A percentile compares a stretch with the other conserved stretches of the same genome.
These are phyloP conservation scores for Parnassius orleans DNA, from an alignment of 2,888 invertebrate genomes.

Conservation along the genomic window DNA sequence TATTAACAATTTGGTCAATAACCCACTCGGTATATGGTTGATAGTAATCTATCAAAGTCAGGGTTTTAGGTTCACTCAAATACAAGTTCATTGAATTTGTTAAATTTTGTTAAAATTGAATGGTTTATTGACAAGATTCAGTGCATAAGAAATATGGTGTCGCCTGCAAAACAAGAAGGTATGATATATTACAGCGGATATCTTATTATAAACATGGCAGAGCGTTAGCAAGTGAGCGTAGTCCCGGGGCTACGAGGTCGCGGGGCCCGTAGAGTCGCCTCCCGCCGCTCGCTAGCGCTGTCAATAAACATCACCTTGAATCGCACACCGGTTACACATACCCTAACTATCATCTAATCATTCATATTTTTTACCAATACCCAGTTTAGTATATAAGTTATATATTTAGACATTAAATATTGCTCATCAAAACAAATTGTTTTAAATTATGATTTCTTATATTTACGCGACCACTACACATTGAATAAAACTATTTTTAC, in stretches of 20 bases:
- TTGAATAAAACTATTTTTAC: too few species aligned
- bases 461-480: too few species aligned
- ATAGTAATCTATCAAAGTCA: too few species aligned
- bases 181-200: constrained; percentile 12
- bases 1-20: constrained; percentile 4
- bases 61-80: too few species aligned
- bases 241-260: constrained; percentile 22
- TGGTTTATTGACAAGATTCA: constrained; percentile 13
- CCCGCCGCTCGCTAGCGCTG: constrained; percentile 30
- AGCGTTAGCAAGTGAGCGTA: constrained; percentile 20
- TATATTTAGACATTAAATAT: too few species aligned
- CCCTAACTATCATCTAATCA: background rate
- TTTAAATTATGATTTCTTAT: too few species aligned
- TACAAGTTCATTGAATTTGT: too few species aligned
- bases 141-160: background rate
- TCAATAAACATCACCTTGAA: constrained; percentile 41
- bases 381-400: too few species aligned
- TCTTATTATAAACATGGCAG: constrained; percentile 24
- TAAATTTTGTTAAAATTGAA: background rate
- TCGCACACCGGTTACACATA: constrained; percentile 18
- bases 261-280: constrained; percentile 21
- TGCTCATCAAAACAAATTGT: too few species aligned
- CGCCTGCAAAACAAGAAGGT: constrained; percentile 11
- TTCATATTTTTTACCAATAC: too few species aligned
- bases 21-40: background rate